Conservation (phyloP, 1,140 invertebrate genomes). For the Coptotermes formosanus region DNA sequence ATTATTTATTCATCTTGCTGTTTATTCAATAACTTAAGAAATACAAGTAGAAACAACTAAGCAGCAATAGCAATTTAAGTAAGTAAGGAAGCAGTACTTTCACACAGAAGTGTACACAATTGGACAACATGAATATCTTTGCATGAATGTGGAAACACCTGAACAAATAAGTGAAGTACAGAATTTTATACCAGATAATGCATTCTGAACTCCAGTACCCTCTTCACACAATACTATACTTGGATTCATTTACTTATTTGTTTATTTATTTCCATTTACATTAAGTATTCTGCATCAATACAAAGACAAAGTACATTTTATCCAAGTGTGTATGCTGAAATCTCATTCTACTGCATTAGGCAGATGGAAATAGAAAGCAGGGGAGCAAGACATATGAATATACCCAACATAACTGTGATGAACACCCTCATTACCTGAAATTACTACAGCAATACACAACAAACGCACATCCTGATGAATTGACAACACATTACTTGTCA, state of each 20-base stretch:
- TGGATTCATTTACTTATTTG: neutral
- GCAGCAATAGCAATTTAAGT: neutral
- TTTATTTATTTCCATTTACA: neutral
- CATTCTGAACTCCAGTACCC: no score
- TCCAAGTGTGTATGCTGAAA: neutral
- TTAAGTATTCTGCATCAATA: neutral
- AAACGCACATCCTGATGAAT: neutral
- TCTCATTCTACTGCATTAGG: neutral
- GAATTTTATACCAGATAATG: neutral
- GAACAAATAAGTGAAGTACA: neutral
- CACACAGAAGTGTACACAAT: neutral
- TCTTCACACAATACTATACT: neutral
- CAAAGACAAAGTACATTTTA: neutral
- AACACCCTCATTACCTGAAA: neutral
- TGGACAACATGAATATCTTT: neutral
- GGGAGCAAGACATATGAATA: neutral
- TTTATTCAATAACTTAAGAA: slow-evolving; percentile 23
- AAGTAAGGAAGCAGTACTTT: neutral
- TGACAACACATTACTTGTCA: neutral
- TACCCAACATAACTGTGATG: neutral
- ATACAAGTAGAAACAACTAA: neutral
- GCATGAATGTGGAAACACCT: neutral
- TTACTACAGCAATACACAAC: neutral
- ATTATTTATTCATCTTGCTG: slow-evolving; percentile 25
- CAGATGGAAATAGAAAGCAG: neutral